phyloP scores from a whole-genome alignment of 2,113 vertebrate species.

The Polypterus senegalus region DNA sequence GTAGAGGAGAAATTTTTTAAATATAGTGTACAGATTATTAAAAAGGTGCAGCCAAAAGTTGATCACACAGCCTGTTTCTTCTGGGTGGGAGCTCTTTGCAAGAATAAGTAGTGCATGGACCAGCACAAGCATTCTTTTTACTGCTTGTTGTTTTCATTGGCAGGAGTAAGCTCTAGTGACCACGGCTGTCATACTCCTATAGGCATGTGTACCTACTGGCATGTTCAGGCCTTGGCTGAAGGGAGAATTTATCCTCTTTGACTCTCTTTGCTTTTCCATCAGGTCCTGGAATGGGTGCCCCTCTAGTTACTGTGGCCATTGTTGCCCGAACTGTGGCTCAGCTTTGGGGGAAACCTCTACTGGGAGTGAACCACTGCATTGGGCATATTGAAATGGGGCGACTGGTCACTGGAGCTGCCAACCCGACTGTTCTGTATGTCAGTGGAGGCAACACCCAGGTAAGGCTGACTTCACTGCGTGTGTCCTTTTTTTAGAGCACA shows the following conservation, averaged over 20 bases:
- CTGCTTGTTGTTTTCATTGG: too few relatives aligned
- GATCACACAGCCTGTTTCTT: neutral
- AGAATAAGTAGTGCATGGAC: too few relatives aligned
- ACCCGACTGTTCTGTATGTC: slow-evolving; percentile 79
- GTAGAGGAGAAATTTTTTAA: too few relatives aligned
- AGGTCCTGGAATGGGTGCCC: slow-evolving; percentile 88
- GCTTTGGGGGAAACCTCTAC: slow-evolving; percentile 70
- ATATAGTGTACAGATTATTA: too few relatives aligned
- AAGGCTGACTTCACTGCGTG: neutral
- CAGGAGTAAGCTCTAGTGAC: too few relatives aligned
- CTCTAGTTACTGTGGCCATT: slow-evolving; percentile 61
- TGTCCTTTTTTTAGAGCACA: too few relatives aligned
- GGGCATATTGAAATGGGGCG: slow-evolving; percentile 90
- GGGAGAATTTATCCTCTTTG: neutral
- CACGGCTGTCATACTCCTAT: too few relatives aligned
- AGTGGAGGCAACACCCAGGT: slow-evolving; percentile 91
- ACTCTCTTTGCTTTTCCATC: neutral
- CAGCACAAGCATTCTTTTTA: too few relatives aligned
- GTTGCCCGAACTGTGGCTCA: slow-evolving; percentile 77
- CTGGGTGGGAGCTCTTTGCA: neutral
- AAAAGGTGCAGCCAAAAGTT: too few relatives aligned
- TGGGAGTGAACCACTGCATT: slow-evolving; percentile 82
- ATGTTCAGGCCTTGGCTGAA: too few relatives aligned
- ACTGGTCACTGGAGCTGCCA: slow-evolving; percentile 64
- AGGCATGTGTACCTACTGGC: too few relatives aligned